These are phyloP conservation scores for Digitonthophagus gazella DNA, from an alignment of 2,888 invertebrate species.

Conservation along the genomic window DNA sequence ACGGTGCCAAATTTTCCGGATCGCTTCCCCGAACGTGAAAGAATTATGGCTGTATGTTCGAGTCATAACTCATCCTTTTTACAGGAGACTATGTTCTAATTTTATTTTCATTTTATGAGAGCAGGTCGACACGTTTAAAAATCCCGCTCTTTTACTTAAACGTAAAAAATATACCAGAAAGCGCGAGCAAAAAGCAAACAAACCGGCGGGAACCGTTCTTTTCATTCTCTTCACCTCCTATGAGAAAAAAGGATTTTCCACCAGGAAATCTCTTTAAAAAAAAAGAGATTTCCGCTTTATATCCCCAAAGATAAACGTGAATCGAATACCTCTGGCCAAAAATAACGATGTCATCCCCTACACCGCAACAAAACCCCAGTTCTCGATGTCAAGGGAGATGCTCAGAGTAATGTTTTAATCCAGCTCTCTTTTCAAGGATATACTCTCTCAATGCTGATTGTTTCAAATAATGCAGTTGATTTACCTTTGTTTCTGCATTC, in stretches of 20 bases:
- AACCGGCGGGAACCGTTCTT: too few relatives aligned
- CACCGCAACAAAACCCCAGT: background rate
- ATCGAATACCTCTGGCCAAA: background rate
- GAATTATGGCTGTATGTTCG: constrained; percentile 20
- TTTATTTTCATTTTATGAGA: background rate
- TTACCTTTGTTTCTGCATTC: background rate
- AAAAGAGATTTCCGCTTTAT: background rate
- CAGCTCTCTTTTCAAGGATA: too few relatives aligned
- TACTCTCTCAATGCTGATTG: background rate
- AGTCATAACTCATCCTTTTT: constrained; percentile 21
- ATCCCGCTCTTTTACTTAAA: background rate
- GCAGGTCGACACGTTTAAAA: background rate
- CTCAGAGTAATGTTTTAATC: background rate
- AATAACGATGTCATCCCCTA: background rate
- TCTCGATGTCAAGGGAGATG: background rate
- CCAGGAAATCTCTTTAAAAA: background rate
- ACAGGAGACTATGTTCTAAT: background rate
- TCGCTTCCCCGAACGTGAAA: constrained; percentile 3
- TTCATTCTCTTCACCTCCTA: background rate
- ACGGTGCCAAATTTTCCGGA: constrained; percentile 9
- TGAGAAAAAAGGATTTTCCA: background rate
- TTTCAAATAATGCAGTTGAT: too few relatives aligned
- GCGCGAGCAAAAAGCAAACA: background rate
- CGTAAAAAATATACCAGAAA: background rate
- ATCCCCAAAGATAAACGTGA: background rate